Base-by-base conservation (phyloP, 2,797 vertebrate genomes). In the Psittacula echo region DNA sequence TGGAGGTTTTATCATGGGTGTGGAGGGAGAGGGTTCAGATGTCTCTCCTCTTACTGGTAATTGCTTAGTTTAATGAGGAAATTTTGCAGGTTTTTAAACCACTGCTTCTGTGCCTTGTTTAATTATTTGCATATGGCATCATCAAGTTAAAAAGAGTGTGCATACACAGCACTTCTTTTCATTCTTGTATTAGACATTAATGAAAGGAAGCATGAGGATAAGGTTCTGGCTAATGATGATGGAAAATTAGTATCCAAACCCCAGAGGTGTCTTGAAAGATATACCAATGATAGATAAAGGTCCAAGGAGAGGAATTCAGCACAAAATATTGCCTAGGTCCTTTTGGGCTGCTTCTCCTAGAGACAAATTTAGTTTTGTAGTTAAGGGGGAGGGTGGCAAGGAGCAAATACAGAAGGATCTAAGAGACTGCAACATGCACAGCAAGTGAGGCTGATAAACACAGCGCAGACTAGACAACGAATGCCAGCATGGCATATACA, bases 81-180 rank as follows among this genome's bases (percentile, higher is more conserved):
- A 88, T 97, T 94, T 91, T 95, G 95, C 95, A 95, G 96, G 95
- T 92, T 96, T 97, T 96, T 97, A 97, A 97, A 96, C 97, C 96
- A 91, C 95, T 93, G 97, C 96, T 96, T 95, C 96, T 93, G 68
- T 97, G 90, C 91, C 94, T 97, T 74, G 92, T 96, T 95, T 98
- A 98, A 97, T 98, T 97, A 98, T 98, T 98, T 98, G 97, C 97
- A 97, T 98, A 97, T 95, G 95, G 96, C 96, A 98, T 96, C 92
- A 82, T 93, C 96, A 97, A 95, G 94, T 90, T 97, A 94, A 96
- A 96, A 96, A 94, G 96, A 94, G 89, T 39, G 85, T 97, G 94
- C 82, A 77, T 75, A 64, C 92, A 93, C 89, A 72, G 96, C 30
- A 54, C 68, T 94, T 94, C 92, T 95, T 95, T 94, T 95, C 93